Evolutionary conservation across 2,113 vertebrate genomes (phyloP), one percentile per base, ranked within the genome.

Genomic region (Scalopus aquaticus): DNA sequence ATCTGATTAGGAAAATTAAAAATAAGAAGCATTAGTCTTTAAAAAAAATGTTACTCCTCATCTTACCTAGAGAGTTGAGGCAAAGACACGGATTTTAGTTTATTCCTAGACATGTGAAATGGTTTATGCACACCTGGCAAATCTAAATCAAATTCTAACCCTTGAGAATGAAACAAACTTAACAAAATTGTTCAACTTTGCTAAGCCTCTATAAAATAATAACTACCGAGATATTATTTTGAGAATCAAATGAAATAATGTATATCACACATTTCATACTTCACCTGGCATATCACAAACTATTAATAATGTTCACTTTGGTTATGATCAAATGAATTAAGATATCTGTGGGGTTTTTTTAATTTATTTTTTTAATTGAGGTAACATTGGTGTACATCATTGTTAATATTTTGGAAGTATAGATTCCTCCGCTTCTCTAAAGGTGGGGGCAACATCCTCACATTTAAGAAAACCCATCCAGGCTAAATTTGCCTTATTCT

Each of bases 1-100:
- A 97, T 97, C 97, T 97, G 69, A 84, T 91, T 81, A 84, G 60
- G 32, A 91, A 82, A 56, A 44, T 32, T 10, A 46, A 81, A 37
- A 76, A 16, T 87, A 20, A 60, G 12, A 90, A 85, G 11, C 30
- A 56, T 95, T 89, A 94, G 15, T 89, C 8, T 72, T 92, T 88
- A 92, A 16, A 39, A 84, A 83, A 91, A 90, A 81, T 70, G 37
- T 72, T 82, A 85, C 19, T 81, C 9, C 8, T 72, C 56, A 5
- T 51, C 7, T 73, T 95, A 78, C 16, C 28, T 49, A 81, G 19
- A 91, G 19, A 84, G 8, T 65, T 54, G 19, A 72, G 16, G 35
- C 8, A 58, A 90, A 87, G 16, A 28, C 1, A 72, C 85, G 35
- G 5, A 51, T 91, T 87, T 80, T 3, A n/a, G 9, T 67, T 93